Evolutionary conservation across 2,888 invertebrate species (phyloP), one percentile per base, ranked within the genome.

Genomic region (Lycophotia porphyrea): DNA sequence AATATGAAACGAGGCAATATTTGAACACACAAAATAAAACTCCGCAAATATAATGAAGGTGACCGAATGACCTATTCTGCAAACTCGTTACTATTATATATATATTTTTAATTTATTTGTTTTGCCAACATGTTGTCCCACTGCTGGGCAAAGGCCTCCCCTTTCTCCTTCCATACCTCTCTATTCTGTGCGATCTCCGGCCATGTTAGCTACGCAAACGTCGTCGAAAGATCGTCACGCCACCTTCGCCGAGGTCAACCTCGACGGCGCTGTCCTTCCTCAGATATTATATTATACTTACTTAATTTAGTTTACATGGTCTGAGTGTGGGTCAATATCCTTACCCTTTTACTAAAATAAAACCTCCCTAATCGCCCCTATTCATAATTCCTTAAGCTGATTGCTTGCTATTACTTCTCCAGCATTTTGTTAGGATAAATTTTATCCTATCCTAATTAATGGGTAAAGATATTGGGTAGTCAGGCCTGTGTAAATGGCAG

Each of bases 361-460:
- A 47, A 63, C 61, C 84, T 52, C 34, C 44, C 55, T 76, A 58
- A 73, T 74, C 49, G 21, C 13, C 44, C 49, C 65, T 68, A 68
- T 84, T 68, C 61, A 81, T 74, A 84, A 82, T 74, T 82, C 60
- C 67, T 36, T 67, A 76, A 76, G 49, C 61, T 64, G 73, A 81
- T 81, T 73, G 70, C 63, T 67, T 71, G 34, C 55, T 66, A 74
- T 76, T 81, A 73, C 69, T 73, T 64, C 65, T 67, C 72, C 34
- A 34, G 39, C 55, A 58, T 70, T 81, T 77, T 76, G 36, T 76
- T 65, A 65, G 58, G 71, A 76, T 78, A 67, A 60, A 61, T 42
- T 71, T 84, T 66, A 76, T 69, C 73, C 71, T 42, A 66, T 67
- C 36, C 52, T 74, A 58, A 72, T 72, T 72, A 70, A 78, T 82